Conservation (phyloP, 2,797 vertebrate genomes). For the Knipowitschia caucasica region DNA sequence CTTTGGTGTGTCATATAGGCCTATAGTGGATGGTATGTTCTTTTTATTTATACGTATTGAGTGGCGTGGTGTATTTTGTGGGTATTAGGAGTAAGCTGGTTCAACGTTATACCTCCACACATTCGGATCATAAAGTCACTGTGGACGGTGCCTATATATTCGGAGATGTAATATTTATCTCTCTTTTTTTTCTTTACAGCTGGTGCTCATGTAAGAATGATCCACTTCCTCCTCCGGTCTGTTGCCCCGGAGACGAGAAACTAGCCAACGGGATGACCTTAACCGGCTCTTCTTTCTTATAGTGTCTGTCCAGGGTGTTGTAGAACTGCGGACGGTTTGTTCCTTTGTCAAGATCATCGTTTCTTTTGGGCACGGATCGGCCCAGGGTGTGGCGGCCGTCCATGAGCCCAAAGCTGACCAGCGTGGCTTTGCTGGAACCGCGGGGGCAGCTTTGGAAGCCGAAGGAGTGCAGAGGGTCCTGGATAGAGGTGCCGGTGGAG, state of each 20-base stretch:
- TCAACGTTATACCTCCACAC: constrained; percentile 42
- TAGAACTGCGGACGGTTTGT: constrained; percentile 86
- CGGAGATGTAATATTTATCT: constrained; percentile 34
- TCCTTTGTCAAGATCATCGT: constrained; percentile 83
- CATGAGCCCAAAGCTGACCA: constrained; percentile 71
- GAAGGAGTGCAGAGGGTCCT: constrained; percentile 75
- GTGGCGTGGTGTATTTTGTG: constrained; percentile 31
- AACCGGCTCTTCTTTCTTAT: constrained; percentile 83
- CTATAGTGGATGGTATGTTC: constrained; percentile 64
- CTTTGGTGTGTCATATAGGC: constrained; percentile 79
- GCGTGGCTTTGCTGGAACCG: constrained; percentile 71
- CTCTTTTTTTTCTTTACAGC: constrained; percentile 74
- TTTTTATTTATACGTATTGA: constrained; percentile 41
- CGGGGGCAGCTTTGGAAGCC: constrained; percentile 84
- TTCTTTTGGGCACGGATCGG: constrained; percentile 84
- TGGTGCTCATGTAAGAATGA: constrained; percentile 89
- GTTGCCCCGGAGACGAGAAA: constrained; percentile 79
- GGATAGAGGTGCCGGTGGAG: constrained; percentile 57
- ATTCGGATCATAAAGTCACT: constrained; percentile 54
- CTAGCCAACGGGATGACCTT: constrained; percentile 93
- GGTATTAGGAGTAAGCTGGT: constrained; percentile 45
- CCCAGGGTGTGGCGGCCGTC: constrained; percentile 86
- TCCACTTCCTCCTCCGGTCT: constrained; percentile 63
- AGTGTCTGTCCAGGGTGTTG: constrained; percentile 89
- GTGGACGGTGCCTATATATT: constrained; percentile 32